phyloP scores from a whole-genome alignment of 1,140 invertebrate genomes.

The Drosophila erecta region DNA sequence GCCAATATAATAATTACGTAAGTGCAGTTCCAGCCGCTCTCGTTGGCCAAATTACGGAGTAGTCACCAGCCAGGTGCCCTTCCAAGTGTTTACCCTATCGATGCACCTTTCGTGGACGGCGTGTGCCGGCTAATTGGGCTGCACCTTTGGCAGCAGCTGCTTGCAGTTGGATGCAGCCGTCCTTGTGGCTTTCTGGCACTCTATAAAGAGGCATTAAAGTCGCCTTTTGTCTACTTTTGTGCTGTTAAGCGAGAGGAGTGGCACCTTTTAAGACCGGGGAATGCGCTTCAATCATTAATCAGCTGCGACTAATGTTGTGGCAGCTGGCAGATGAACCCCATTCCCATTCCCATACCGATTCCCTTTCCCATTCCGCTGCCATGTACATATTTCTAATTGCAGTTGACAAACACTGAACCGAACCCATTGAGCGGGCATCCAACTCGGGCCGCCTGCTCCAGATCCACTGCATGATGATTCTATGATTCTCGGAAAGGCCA shows the following conservation, averaged over 20 bases:
- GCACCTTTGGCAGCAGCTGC: slow-evolving; percentile 50
- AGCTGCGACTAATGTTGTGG: slow-evolving; percentile 74
- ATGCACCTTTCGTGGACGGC: slow-evolving; percentile 44
- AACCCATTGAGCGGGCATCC: slow-evolving; percentile 35
- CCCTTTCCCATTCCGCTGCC: not conserved
- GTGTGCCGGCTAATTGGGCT: slow-evolving; percentile 48
- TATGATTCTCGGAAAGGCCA: slow-evolving; percentile 59
- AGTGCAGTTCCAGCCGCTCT: slow-evolving; percentile 32
- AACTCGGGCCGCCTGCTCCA: slow-evolving; percentile 37
- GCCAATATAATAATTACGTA: slow-evolving; percentile 38
- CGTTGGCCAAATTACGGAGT: slow-evolving; percentile 30
- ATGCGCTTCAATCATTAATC: slow-evolving; percentile 66
- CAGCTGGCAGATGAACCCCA: slow-evolving; percentile 33
- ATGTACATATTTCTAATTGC: slow-evolving; percentile 34
- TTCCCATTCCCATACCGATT: not conserved
- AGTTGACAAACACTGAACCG: slow-evolving; percentile 38
- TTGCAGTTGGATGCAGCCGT: slow-evolving; percentile 38
- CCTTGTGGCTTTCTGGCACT: slow-evolving; percentile 43
- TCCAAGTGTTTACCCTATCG: slow-evolving; percentile 20
- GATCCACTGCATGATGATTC: slow-evolving; percentile 53
- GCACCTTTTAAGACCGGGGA: slow-evolving; percentile 54
- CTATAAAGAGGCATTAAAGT: slow-evolving; percentile 68
- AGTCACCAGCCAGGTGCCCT: slow-evolving; percentile 21
- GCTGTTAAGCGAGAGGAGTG: slow-evolving; percentile 38
- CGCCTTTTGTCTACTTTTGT: slow-evolving; percentile 47